Percentiles rank a stretch among this genome's conserved stretches.
Conservation (phyloP, 2,113 vertebrate species). For the Atlantisia rogersi region DNA sequence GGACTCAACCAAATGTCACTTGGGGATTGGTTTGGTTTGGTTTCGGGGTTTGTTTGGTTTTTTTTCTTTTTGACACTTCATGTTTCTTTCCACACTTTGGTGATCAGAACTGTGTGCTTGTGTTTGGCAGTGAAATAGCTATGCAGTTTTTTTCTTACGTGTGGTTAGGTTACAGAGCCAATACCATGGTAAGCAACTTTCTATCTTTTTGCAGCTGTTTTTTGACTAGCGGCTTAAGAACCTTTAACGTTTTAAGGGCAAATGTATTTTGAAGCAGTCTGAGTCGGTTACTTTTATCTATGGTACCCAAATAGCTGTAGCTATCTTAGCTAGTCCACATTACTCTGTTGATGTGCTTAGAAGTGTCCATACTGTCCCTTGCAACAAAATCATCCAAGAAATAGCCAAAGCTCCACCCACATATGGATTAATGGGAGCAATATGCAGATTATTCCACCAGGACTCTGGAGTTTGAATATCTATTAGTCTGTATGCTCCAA, state of each 20-base stretch:
- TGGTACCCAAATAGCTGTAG: neutral
- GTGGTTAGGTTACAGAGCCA: neutral
- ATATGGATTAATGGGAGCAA: neutral
- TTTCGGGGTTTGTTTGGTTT: too few relatives aligned
- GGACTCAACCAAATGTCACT: neutral
- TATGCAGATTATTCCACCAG: neutral
- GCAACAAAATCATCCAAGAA: neutral
- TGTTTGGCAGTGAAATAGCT: neutral
- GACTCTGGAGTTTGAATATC: neutral
- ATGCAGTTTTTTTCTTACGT: neutral
- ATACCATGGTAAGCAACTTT: neutral
- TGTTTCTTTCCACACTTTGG: neutral
- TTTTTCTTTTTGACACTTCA: neutral
- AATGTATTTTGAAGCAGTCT: neutral
- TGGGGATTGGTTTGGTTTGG: neutral
- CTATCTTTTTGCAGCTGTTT: neutral
- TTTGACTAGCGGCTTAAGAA: neutral
- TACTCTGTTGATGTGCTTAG: neutral
- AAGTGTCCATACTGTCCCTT: neutral
- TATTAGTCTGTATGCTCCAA: neutral
- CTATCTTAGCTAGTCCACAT: neutral
- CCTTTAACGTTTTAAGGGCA: neutral
- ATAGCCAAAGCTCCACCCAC: neutral
- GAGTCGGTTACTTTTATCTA: neutral
- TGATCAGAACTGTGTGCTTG: neutral